A percentile compares a stretch with the other conserved stretches of the same genome.
These are phyloP conservation scores for Myotis myotis DNA, from an alignment of 2,797 vertebrate species.

Conservation along the genomic window DNA sequence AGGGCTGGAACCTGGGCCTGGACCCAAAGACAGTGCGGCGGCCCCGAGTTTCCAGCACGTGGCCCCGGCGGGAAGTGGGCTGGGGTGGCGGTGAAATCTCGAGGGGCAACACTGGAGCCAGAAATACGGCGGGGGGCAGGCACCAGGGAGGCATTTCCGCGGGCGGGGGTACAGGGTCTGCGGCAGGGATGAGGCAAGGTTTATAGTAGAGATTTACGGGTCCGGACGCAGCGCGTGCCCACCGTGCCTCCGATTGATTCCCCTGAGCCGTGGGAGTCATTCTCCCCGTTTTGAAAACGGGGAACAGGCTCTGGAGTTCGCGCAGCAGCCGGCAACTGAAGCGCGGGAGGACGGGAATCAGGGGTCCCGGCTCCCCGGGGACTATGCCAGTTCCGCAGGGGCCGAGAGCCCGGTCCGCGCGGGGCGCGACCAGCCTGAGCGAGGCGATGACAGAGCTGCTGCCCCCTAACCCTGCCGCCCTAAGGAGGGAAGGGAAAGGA, in stretches of 20 bases:
- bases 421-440: not conserved
- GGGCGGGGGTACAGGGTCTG: rapidly evolving
- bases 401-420: not conserved
- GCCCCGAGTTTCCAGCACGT: not conserved
- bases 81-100: too few relatives aligned
- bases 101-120: not conserved
- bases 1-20: not conserved
- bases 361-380: not conserved
- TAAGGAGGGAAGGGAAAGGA: not conserved
- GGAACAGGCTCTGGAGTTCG: not conserved
- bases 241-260: not conserved
- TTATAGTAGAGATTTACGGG: not conserved
- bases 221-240: not conserved
- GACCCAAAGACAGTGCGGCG: not conserved
- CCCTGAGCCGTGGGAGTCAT: not conserved
- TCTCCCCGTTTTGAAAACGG: not conserved
- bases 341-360: not conserved
- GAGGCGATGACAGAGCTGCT: not conserved
- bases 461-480: not conserved
- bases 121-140: not conserved
- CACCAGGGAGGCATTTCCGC: rapidly evolving
- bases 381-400: not conserved
- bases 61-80: not conserved
- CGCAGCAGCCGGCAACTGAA: not conserved
- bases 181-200: not conserved